Base-by-base conservation (phyloP, 2,113 vertebrate species). In the Sphyrna mokarran region DNA sequence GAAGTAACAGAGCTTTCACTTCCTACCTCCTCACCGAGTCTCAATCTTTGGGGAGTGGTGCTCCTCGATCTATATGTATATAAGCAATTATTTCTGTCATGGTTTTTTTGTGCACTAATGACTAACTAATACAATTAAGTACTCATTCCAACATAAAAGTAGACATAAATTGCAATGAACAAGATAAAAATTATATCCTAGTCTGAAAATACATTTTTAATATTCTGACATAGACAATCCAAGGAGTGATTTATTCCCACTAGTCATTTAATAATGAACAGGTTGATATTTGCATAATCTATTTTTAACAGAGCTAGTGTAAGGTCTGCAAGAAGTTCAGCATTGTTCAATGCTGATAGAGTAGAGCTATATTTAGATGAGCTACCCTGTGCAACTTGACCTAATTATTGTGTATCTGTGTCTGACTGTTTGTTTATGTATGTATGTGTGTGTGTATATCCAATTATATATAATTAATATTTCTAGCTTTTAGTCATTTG, bases 221-320 rank as follows among this genome's bases (percentile, higher is more conserved):
- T n/a, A 93, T 93, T 93, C 89, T 37, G 37, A 26, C 29, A 33
- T 16, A 13, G 20, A 33, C 26, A 58, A 16, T 33, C 3, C 61
- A 20, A 9, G 89, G 61, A 66, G 37, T n/a, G 6, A 1, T 93
- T 68, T 66, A 29, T 66, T 78, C 26, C 89, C 89, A 68, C 29
- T 9, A 68, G 61, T 8, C 16, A n/a, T 63, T 91, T n/a, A 63
- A 29, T 63, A 90, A 63, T 33, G 58, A 91, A 2, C 29, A n/a
- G 58, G 89, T 58, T 91, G 58, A 8, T 22, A 93, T 40, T n/a
- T 93, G 89, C 33, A 66, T 66, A 66, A 66, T 20, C 89, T 93
- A 91, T 91, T 93, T 93, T 93, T 93, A 93, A 66, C 61, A 40
- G 80, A 43, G 80, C 37, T 37, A n/a, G 89, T 93, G 14, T 40